Base-by-base conservation (phyloP, 2,113 vertebrate genomes). In the Nipponia nippon region DNA sequence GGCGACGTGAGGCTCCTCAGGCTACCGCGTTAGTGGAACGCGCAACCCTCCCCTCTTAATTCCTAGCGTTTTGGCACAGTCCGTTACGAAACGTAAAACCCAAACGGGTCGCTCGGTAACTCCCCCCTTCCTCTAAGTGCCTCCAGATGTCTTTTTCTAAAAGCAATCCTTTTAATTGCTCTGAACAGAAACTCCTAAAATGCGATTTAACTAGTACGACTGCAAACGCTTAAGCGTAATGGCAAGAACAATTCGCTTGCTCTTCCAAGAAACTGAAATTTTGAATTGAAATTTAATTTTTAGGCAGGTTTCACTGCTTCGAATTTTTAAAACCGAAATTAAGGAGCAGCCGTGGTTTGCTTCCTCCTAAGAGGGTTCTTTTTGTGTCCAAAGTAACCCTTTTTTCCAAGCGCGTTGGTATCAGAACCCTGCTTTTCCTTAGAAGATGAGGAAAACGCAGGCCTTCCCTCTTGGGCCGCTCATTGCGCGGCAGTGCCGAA, bases 401-500 rank as follows among this genome's bases (percentile, higher is more conserved):
- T 34, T 40, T 47, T 69, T 15, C 15, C 55, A 34, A 59, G 70
- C 25, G 13, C 32, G 1, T 9, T 7, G 11, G 10, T 34, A 32
- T 16, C 4, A 7, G n/a, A 36, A 42, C 44, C 42, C 42, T 26
- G 2, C 67, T 46, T 55, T 44, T 42, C 66, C 36, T 65, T 20
- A 9, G 20, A 22, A 69, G 29, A 27, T 7, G 44, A 49, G 53
- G 19, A 53, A 13, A 50, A 34, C 7, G 15, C 25, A 62, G 61
- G 30, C 9, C 22, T 21, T 47, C 17, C 32, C 19, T 12, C 7
- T 0, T 8, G 5, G 3, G 4, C 5, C 22, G 32, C 61, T 34
- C 27, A 8, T 7, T 2, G 10, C 26, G 44, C 34, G 46, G 21
- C 26, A 10, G 50, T 8, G 34, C 23, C 20, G 8, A 18, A 20